Evolutionary conservation across 2,797 vertebrate species (phyloP).

Genomic region (Aplochiton taeniatus): DNA sequence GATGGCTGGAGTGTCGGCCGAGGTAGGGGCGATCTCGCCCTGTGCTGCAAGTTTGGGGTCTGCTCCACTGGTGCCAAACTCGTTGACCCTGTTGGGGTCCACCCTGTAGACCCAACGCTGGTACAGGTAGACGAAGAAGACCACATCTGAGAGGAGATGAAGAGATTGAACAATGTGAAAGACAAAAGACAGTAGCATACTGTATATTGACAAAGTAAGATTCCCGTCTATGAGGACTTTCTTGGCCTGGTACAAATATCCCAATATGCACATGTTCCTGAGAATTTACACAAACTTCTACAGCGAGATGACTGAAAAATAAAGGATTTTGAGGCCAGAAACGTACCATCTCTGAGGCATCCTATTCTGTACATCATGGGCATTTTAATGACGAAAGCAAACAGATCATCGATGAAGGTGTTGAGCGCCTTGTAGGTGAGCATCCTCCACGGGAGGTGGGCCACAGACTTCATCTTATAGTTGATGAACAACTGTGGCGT

Average conservation of each 20-base stretch:
- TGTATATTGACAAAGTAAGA: no score
- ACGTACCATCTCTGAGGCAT: conserved; percentile 91
- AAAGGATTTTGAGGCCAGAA: no score
- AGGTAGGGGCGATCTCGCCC: conserved; percentile 25
- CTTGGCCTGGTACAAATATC: no score
- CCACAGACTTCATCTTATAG: conserved; percentile 97
- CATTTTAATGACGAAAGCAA: conserved; percentile 98
- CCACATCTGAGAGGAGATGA: conserved; percentile 76
- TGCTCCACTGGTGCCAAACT: conserved; percentile 89
- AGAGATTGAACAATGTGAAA: not conserved
- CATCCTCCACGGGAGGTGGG: conserved; percentile 97
- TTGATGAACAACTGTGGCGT: conserved; percentile 97
- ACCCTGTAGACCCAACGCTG: conserved; percentile 97
- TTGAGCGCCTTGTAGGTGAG: conserved; percentile 97
- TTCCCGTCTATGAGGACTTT: no score
- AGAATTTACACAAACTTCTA: not conserved
- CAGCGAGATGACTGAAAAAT: not conserved
- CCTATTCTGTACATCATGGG: conserved; percentile 99
- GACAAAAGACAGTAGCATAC: not conserved
- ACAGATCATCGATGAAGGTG: conserved; percentile 97
- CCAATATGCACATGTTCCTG: no score
- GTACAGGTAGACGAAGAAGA: conserved; percentile 96
- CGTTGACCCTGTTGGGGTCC: conserved; percentile 89
- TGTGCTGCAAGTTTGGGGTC: conserved; percentile 56
- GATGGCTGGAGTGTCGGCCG: conserved; percentile 51